Conservation (phyloP, 1,140 invertebrate species). For the Brachionus calyciflorus region DNA sequence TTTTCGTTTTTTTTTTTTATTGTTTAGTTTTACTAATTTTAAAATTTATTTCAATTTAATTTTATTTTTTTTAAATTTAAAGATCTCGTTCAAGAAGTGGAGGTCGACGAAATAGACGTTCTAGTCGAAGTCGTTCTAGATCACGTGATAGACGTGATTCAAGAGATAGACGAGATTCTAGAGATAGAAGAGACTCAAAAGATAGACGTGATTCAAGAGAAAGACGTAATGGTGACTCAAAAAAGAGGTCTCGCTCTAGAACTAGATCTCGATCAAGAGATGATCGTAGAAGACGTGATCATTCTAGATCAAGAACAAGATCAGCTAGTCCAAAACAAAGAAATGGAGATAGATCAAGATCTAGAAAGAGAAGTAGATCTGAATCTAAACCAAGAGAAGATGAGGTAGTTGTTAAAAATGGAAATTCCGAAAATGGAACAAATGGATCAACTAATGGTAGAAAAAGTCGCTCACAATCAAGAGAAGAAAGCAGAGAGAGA, state of each 20-base stretch:
- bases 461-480: constrained; percentile 3
- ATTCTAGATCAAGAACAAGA: neutral
- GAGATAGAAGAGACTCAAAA: neutral
- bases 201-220: constrained; percentile 5
- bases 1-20: neutral
- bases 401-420: neutral
- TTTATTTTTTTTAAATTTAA: neutral
- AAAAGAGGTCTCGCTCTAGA: neutral
- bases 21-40: neutral
- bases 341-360: neutral
- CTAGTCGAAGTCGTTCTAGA: neutral
- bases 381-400: neutral
- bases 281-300: neutral
- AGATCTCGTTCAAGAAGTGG: constrained; percentile 22
- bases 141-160: too few species aligned
- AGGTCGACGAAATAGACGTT: neutral
- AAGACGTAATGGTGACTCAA: neutral
- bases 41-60: neutral
- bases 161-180: neutral
- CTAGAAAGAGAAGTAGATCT: constrained; percentile 5
- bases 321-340: too few species aligned
- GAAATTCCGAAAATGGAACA: neutral
- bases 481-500: neutral
- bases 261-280: neutral
- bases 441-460: neutral